Evolutionary conservation across 2,888 invertebrate species (phyloP).

Genomic region (Drosophila gaucha): DNA sequence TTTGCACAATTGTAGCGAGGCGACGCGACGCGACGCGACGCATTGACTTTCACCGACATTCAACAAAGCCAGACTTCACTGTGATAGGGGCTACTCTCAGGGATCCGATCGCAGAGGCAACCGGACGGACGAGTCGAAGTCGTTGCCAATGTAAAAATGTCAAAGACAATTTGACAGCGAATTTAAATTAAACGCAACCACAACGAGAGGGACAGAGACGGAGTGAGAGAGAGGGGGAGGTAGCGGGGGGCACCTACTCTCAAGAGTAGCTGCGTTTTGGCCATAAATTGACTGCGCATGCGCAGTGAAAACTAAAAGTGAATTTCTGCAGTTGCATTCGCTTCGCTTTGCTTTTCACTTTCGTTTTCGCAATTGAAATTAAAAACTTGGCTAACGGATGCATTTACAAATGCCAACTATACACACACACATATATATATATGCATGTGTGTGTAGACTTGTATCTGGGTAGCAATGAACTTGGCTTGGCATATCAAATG

Average conservation of each 20-base stretch:
- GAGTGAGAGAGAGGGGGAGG: not conserved
- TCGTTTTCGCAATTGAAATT: slow-evolving; percentile 77
- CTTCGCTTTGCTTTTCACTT: slow-evolving; percentile 63
- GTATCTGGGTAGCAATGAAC: slow-evolving; percentile 67
- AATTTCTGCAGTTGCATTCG: slow-evolving; percentile 54
- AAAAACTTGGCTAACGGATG: slow-evolving; percentile 79
- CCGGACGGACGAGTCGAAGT: slow-evolving; percentile 40
- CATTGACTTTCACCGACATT: slow-evolving; percentile 77
- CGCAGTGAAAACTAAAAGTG: slow-evolving; percentile 74
- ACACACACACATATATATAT: slow-evolving; percentile 9
- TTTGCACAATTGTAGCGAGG: slow-evolving; percentile 78
- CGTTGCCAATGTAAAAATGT: slow-evolving; percentile 60
- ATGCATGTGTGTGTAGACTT: not conserved
- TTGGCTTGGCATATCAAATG: slow-evolving; percentile 58
- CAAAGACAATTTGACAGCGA: slow-evolving; percentile 71
- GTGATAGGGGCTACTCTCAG: too few relatives aligned
- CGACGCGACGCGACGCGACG: slow-evolving; percentile 26
- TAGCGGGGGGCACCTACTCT: not conserved
- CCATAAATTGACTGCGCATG: slow-evolving; percentile 72
- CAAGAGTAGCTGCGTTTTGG: slow-evolving; percentile 39
- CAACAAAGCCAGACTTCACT: slow-evolving; percentile 36
- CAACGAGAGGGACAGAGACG: not conserved
- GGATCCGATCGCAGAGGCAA: not conserved
- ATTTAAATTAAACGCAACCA: slow-evolving; percentile 56
- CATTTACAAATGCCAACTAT: slow-evolving; percentile 65